A percentile compares a stretch with the other conserved stretches of the same genome.
These are phyloP conservation scores for Stegodyphus mimosarum DNA, from an alignment of 1,140 invertebrate genomes.

Conservation along the genomic window DNA sequence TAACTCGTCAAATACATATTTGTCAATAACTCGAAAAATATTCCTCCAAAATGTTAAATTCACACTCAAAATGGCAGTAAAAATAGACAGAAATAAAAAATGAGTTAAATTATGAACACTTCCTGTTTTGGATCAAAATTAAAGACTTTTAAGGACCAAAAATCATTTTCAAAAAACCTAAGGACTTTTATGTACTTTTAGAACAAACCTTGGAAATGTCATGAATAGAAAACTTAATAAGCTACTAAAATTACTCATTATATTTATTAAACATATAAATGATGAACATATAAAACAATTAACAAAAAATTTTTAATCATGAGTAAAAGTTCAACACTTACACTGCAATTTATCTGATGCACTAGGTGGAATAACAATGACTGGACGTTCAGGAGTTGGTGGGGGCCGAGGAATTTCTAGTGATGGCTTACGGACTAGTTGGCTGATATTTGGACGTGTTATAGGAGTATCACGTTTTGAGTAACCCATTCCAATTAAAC, in stretches of 20 bases:
- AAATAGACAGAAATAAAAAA: too few species aligned
- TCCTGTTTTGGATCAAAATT: too few species aligned
- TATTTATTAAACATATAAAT: slow-evolving; percentile 26
- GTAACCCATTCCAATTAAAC: slow-evolving; percentile 81
- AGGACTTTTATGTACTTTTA: too few species aligned
- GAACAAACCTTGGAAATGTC: too few species aligned
- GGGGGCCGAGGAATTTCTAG: slow-evolving; percentile 44
- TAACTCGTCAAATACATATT: too few species aligned
- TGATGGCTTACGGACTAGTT: slow-evolving; percentile 64
- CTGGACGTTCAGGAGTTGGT: slow-evolving; percentile 64
- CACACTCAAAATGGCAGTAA: too few species aligned
- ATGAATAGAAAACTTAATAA: too few species aligned
- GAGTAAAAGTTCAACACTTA: slow-evolving; percentile 67
- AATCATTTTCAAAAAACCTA: too few species aligned
- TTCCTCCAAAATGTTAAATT: too few species aligned
- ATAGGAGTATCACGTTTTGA: slow-evolving; percentile 76
- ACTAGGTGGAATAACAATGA: slow-evolving; percentile 71
- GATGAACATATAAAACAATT: background rate
- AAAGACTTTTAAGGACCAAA: too few species aligned
- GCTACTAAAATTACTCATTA: slow-evolving; percentile 26
- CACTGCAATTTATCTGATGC: slow-evolving; percentile 80
- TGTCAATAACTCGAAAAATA: too few species aligned
- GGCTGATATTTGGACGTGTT: slow-evolving; percentile 68
- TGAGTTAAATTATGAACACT: too few species aligned
- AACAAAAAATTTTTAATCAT: background rate